Evolutionary conservation across 1,140 invertebrate genomes (phyloP), one percentile per base, ranked within the genome.

Genomic region (Frieseomelitta varia): DNA sequence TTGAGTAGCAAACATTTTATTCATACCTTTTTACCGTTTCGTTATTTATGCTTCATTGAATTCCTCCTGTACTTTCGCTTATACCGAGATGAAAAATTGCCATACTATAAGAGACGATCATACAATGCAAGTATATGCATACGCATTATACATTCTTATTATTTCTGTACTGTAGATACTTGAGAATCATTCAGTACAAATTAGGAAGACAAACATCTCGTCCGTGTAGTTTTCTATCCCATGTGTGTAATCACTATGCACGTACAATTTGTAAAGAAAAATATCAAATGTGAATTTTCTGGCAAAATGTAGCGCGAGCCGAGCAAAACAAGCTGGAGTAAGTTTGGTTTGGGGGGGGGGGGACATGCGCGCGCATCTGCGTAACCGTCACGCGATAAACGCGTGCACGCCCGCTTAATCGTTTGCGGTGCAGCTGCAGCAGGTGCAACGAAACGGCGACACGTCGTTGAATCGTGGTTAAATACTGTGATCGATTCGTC

Each of bases 391-490:
- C 53, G 53, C 34, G 78, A 51, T 68, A 74, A 73, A 56, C 55
- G 47, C 21, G 34, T 77, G 74, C n/a, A 83, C 34, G 58, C 27
- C 4, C 24, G 67, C 58, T 68, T 63, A 63, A 76, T 85, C 84
- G 68, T 63, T 47, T 27, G 61, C 65, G 55, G 58, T 87, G 84
- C 73, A 81, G 67, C 76, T 81, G 78, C 30, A 67, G 83, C 86
- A 87, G 78, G 84, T 87, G 84, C 78, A 85, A 8, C 53, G 39
- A 15, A 47, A 47, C 39, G 39, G 8, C 51, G 34, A 65, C 30
- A 14, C 51, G 21, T 67, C 12, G 15, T 72, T n/a, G 30, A 73
- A 8, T 84, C 56, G 58, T 19, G 34, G 55, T 21, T 56, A 55
- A 65, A 51, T 8, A 24, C 69, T 2, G 24, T 51, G 69, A n/a